phyloP scores from a whole-genome alignment of 2,888 invertebrate genomes.

The Brenthis daphne region DNA sequence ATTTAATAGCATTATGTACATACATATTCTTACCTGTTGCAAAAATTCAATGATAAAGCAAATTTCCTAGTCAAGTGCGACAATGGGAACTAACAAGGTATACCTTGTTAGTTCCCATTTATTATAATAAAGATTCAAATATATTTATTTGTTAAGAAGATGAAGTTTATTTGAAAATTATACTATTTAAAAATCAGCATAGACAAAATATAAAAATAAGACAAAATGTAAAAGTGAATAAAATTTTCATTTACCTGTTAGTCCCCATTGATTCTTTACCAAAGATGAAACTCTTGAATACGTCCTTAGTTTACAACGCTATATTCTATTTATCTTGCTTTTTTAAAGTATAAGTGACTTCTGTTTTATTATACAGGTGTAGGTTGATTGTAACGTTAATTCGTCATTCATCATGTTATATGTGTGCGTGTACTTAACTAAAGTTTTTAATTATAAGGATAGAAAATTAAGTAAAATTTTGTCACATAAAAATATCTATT shows the following conservation, averaged over 20 bases:
- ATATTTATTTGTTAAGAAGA: neutral
- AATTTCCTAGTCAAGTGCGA: slow-evolving; percentile 36
- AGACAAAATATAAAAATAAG: neutral
- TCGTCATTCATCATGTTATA: slow-evolving; percentile 1
- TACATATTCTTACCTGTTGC: slow-evolving; percentile 5
- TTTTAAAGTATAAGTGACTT: neutral
- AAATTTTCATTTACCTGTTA: slow-evolving; percentile 7
- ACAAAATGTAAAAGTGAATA: neutral
- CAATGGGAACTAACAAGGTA: slow-evolving; percentile 28
- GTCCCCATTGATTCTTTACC: slow-evolving; percentile 32
- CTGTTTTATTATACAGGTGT: neutral
- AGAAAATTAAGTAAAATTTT: neutral
- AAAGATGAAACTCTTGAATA: slow-evolving; percentile 33
- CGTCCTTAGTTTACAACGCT: slow-evolving; percentile 27
- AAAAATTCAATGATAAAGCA: slow-evolving; percentile 16
- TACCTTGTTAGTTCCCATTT: too few species aligned
- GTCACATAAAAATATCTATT: neutral
- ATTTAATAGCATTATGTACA: too few species aligned
- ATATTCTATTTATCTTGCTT: slow-evolving; percentile 17
- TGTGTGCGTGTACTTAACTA: slow-evolving; percentile 17
- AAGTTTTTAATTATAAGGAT: slow-evolving; percentile 4
- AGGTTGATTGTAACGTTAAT: too few species aligned
- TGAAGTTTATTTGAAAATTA: neutral
- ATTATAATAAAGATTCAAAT: neutral
- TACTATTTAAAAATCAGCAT: neutral